phyloP scores from a whole-genome alignment of 1,140 invertebrate species.

The Temnothorax nylanderi region DNA sequence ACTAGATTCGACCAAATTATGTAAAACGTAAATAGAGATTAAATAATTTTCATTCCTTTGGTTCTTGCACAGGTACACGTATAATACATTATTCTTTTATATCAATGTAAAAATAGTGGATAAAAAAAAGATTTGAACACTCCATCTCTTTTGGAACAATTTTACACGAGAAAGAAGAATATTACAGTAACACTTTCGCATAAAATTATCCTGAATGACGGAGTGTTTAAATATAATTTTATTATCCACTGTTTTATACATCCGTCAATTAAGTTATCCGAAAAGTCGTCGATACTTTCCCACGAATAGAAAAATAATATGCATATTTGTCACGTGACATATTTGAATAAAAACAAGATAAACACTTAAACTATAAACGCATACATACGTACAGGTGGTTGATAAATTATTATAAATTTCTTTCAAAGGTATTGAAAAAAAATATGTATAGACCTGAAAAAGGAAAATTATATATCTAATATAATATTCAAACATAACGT shows the following conservation, averaged over 20 bases:
- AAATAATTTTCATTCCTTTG: conserved; percentile 1
- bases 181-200: background rate
- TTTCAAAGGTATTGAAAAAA: background rate
- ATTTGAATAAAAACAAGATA: background rate
- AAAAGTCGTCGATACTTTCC: background rate
- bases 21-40: background rate
- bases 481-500: background rate
- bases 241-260: background rate
- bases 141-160: background rate
- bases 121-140: background rate
- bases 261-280: background rate
- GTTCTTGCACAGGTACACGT: background rate
- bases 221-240: background rate
- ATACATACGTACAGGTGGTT: background rate
- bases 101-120: background rate
- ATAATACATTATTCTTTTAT: background rate
- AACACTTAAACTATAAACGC: background rate
- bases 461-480: background rate
- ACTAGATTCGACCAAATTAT: conserved; percentile 9
- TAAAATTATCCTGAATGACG: background rate
- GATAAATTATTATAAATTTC: background rate
- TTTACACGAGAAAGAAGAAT: background rate
- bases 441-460: background rate
- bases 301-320: background rate
- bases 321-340: background rate